phyloP scores from a whole-genome alignment of 2,797 vertebrate species.

The Pseudomugil tenellus region DNA sequence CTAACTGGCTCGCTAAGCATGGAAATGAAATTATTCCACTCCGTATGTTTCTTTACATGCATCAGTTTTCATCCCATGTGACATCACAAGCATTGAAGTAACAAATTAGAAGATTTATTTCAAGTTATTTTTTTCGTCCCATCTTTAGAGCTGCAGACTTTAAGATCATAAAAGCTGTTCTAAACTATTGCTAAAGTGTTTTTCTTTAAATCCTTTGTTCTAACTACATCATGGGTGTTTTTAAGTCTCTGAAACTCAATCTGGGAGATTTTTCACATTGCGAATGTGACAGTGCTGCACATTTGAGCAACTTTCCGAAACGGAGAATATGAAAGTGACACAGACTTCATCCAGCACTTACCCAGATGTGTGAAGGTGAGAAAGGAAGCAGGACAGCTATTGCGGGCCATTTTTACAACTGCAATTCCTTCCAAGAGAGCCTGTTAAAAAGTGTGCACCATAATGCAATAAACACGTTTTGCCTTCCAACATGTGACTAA shows the following conservation, averaged over 20 bases:
- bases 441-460: slow-evolving; percentile 1
- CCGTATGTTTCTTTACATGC: background rate
- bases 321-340: slow-evolving; percentile 9
- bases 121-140: background rate
- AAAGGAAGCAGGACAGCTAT: slow-evolving; percentile 2
- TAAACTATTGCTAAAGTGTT: background rate
- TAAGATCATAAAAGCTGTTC: background rate
- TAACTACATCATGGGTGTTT: background rate
- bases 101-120: background rate
- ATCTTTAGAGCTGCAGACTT: background rate
- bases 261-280: background rate
- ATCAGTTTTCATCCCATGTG: background rate
- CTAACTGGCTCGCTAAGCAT: background rate
- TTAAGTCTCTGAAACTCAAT: background rate
- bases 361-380: slow-evolving; percentile 10
- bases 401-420: background rate
- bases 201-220: background rate
- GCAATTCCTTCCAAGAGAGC: background rate
- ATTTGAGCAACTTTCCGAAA: slow-evolving; percentile 9
- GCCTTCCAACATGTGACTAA: slow-evolving; percentile 1
- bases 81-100: background rate
- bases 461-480: slow-evolving; percentile 16
- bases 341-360: slow-evolving; percentile 4
- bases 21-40: background rate
- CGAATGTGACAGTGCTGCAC: background rate